These are phyloP conservation scores for Avahi laniger DNA, from an alignment of 2,797 vertebrate genomes.

Conservation along the genomic window DNA sequence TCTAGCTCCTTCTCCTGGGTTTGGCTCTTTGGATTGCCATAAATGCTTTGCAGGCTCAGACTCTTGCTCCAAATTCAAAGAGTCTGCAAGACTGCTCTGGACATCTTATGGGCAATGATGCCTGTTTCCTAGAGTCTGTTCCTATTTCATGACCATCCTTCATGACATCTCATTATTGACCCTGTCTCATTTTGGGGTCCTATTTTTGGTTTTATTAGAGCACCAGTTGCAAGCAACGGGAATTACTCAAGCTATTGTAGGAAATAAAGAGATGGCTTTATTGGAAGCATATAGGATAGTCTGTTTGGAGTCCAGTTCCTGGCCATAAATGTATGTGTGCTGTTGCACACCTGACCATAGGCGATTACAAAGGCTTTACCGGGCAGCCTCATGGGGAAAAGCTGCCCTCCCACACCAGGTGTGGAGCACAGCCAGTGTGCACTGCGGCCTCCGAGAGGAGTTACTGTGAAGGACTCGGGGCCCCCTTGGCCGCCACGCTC, in stretches of 20 bases:
- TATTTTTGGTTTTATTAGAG: not conserved
- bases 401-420: not conserved
- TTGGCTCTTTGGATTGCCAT: not conserved
- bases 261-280: not conserved
- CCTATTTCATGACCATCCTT: not conserved
- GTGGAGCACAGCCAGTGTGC: not conserved
- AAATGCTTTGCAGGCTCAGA: not conserved
- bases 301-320: not conserved
- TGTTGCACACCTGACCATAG: not conserved
- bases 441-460: not conserved
- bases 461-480: not conserved
- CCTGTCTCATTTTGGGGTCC: not conserved
- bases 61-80: not conserved
- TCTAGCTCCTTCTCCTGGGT: not conserved
- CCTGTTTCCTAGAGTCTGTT: too few relatives aligned
- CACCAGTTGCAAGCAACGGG: not conserved
- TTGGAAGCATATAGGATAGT: not conserved
- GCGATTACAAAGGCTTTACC: not conserved
- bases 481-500: too few relatives aligned
- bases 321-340: not conserved
- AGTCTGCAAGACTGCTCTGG: not conserved
- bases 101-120: fast-evolving
- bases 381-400: not conserved
- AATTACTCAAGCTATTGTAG: too few relatives aligned
- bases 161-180: not conserved